Conservation (phyloP, 2,113 vertebrate species). For the Damaliscus lunatus region DNA sequence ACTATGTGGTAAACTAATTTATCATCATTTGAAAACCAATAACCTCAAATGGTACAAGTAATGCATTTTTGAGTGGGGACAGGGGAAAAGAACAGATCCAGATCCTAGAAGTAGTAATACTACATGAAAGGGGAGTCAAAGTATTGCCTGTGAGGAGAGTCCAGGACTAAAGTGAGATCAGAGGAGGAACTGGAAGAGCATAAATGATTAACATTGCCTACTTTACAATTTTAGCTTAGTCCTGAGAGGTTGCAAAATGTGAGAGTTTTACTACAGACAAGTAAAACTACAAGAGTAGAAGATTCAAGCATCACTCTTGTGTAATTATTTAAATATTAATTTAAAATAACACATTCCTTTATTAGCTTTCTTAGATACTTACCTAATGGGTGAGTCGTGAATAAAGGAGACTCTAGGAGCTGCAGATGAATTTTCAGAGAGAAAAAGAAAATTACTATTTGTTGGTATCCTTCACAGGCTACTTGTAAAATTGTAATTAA, state of each 20-base stretch:
- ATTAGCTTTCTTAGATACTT: slow-evolving; percentile 18
- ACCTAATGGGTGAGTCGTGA: neutral
- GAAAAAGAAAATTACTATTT: slow-evolving; percentile 42
- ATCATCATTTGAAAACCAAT: neutral
- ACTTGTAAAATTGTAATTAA: slow-evolving; percentile 4
- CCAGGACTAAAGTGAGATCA: neutral
- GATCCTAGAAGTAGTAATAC: neutral
- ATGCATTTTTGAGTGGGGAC: neutral
- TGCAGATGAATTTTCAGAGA: neutral
- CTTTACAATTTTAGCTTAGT: neutral
- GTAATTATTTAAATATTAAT: neutral
- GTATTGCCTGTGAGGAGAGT: neutral
- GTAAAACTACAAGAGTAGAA: neutral
- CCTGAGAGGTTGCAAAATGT: neutral
- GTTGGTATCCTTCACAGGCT: neutral
- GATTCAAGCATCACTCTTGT: neutral
- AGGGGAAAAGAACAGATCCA: neutral
- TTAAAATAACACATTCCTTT: slow-evolving; percentile 2
- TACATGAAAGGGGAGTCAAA: neutral
- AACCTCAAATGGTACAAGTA: neutral
- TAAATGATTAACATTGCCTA: neutral
- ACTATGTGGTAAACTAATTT: neutral
- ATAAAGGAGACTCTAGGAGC: neutral
- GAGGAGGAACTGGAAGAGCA: neutral
- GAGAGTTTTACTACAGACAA: neutral